Evolutionary conservation across 2,888 invertebrate species (phyloP).

Genomic region (Dicyrtoma fusca): DNA sequence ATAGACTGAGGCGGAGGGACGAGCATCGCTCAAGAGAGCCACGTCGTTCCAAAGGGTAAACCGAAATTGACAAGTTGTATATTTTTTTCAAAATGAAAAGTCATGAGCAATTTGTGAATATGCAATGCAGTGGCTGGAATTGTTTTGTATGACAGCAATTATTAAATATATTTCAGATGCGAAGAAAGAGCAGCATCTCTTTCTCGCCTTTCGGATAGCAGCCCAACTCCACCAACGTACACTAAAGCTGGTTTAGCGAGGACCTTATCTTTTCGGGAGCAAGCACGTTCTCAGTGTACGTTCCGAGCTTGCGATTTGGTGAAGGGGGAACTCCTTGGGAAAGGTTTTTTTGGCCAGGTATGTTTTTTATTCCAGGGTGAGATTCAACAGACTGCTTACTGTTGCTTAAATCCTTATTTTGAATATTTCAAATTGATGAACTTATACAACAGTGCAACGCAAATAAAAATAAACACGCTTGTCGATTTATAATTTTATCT

Average conservation of each 20-base stretch:
- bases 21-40: constrained; percentile 54
- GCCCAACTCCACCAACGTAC: constrained; percentile 58
- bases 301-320: constrained; percentile 90
- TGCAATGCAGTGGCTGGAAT: background rate
- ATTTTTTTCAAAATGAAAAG: constrained; percentile 15
- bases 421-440: too few species aligned
- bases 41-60: constrained; percentile 53
- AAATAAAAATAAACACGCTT: too few species aligned
- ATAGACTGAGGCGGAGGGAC: constrained; percentile 53
- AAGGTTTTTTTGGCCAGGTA: constrained; percentile 88
- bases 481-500: too few species aligned
- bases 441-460: too few species aligned
- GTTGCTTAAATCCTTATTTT: too few species aligned
- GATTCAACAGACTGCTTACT: too few species aligned
- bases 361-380: too few species aligned
- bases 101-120: background rate
- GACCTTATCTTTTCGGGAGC: constrained; percentile 83
- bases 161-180: constrained; percentile 37
- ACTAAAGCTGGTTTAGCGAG: constrained; percentile 70
- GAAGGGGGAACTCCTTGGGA: constrained; percentile 82
- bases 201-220: constrained; percentile 60
- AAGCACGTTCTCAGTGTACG: constrained; percentile 72
- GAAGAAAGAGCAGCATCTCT: constrained; percentile 55
- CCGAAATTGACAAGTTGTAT: constrained; percentile 10
- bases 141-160: too few species aligned